Evolutionary conservation across 2,888 invertebrate genomes (phyloP).

Genomic region (Cylindroiulus punctatus): DNA sequence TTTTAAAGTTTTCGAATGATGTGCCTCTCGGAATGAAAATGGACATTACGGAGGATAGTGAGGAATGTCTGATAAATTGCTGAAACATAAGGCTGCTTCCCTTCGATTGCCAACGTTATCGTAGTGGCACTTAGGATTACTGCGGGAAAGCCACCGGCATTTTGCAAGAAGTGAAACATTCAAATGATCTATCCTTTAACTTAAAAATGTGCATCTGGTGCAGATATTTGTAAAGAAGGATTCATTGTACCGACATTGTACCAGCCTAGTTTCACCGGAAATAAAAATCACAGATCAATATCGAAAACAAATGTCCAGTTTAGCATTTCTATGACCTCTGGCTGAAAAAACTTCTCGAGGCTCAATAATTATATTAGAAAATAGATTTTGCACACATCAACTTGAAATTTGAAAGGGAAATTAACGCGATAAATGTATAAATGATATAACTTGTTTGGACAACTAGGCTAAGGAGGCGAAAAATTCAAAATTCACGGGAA

Average conservation of each 20-base stretch:
- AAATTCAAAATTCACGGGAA: background rate
- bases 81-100: background rate
- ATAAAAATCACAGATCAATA: background rate
- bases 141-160: background rate
- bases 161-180: background rate
- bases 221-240: background rate
- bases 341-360: background rate
- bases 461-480: background rate
- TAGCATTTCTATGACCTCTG: background rate
- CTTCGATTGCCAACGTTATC: too few species aligned
- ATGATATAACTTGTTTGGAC: background rate
- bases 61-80: conserved; percentile 12
- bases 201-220: background rate
- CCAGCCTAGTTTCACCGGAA: background rate
- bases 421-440: background rate
- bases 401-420: background rate
- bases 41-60: background rate
- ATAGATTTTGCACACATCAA: background rate
- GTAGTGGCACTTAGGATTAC: background rate
- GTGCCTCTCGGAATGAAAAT: background rate
- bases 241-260: background rate
- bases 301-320: background rate
- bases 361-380: background rate
- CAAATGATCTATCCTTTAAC: background rate
- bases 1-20: too few species aligned